Evolutionary conservation across 2,888 invertebrate species (phyloP), one percentile per base, ranked within the genome.

Genomic region (Melipona beecheii): DNA sequence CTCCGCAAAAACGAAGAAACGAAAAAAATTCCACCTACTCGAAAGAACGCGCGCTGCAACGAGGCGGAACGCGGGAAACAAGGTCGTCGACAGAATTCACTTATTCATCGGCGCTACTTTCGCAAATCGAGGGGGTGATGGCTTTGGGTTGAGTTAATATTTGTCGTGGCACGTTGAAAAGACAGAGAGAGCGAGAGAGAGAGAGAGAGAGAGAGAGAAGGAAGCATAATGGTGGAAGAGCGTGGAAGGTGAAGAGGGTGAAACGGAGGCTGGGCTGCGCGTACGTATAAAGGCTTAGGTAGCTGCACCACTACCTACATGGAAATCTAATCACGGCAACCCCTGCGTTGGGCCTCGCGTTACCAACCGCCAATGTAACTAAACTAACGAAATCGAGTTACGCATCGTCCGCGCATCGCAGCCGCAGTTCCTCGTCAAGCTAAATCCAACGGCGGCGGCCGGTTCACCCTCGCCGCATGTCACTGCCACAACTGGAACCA

Each of bases 341-440:
- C 92, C 90, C 85, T 92, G 89, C 91, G 90, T 6, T 88, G 90
- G 90, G 92, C 91, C 86, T 91, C 92, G 92, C 91, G 91, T 93
- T 92, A 92, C 92, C 91, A 91, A 92, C 92, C 92, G 90, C 91
- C 92, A 88, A 93, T 93, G 93, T 94, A 94, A 94, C 94, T 93
- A 94, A 94, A 94, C 94, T 94, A 94, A 94, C 93, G 90, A 92
- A 94, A 94, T 94, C 88, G 93, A 94, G 94, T 94, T 94, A 94
- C 92, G 90, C 78, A 74, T 86, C 77, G 85, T 86, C 78, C 83
- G 85, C 77, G 78, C 87, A 88, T 87, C 89, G 89, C 89, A 81
- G 87, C 89, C 89, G 87, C 90, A 91, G 91, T 91, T 93, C 90
- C 92, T 92, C 92, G 92, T 93, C 93, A 93, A 92, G 92, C 91